These are phyloP conservation scores for Dolichoris vasculosae DNA, from an alignment of 1,140 invertebrate genomes.

Conservation along the genomic window DNA sequence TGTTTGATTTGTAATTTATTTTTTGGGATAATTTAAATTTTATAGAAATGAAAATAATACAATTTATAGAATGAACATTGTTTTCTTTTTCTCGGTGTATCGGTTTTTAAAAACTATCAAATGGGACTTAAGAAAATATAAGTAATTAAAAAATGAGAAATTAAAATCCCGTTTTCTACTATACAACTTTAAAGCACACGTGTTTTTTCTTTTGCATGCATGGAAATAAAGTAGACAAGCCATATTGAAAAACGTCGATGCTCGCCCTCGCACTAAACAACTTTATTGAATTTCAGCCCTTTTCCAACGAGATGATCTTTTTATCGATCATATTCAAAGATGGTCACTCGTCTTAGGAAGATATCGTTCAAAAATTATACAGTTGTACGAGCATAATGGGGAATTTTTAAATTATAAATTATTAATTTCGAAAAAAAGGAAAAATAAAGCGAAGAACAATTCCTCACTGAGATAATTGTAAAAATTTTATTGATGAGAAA, in stretches of 20 bases:
- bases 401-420: conserved; percentile 25
- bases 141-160: background rate
- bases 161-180: conserved; percentile 46
- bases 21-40: conserved; percentile 68
- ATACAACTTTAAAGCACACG: conserved; percentile 49
- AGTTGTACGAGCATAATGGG: background rate
- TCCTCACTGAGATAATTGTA: conserved; percentile 59
- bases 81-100: conserved; percentile 62
- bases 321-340: background rate
- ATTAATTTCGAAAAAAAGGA: conserved; percentile 30
- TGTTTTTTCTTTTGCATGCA: conserved; percentile 63
- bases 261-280: conserved; percentile 23
- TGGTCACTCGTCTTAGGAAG: background rate
- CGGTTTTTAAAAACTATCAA: conserved; percentile 35
- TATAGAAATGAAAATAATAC: conserved; percentile 57
- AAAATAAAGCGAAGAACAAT: conserved; percentile 57
- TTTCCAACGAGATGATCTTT: background rate
- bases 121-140: background rate
- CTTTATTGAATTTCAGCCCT: conserved; percentile 17
- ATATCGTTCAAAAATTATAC: background rate
- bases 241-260: conserved; percentile 20
- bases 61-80: conserved; percentile 66
- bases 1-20: conserved; percentile 69
- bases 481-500: conserved; percentile 55
- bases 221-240: conserved; percentile 53